Percentiles rank a stretch among this genome's conserved stretches.
Conservation (phyloP, 2,797 vertebrate species). For the Helicolenus hilgendorfi region DNA sequence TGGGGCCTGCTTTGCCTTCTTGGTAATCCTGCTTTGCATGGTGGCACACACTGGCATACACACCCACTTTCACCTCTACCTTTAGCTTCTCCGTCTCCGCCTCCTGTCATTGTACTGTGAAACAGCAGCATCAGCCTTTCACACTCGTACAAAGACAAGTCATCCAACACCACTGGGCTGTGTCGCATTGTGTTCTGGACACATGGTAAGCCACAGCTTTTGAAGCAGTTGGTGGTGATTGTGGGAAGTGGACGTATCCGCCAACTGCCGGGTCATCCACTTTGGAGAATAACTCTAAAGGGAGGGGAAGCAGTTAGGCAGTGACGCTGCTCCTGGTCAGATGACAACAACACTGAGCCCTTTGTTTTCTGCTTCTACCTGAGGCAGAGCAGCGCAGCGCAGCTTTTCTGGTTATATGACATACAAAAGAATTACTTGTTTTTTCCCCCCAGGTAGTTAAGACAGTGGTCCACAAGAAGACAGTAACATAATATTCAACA, state of each 20-base stretch:
- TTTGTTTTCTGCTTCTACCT: constrained; percentile 67
- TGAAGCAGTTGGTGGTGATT: background rate
- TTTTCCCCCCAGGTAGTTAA: constrained; percentile 1
- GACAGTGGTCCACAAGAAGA: constrained; percentile 21
- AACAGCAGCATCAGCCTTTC: constrained; percentile 81
- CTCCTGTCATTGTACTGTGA: constrained; percentile 70
- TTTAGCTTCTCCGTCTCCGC: constrained; percentile 39
- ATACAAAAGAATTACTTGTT: constrained; percentile 44
- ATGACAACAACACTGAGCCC: constrained; percentile 60
- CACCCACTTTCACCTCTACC: constrained; percentile 38
- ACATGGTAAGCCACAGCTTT: constrained; percentile 61
- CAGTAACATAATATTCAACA: constrained; percentile 23
- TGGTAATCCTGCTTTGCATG: background rate
- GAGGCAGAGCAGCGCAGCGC: background rate
- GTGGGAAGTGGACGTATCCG: constrained; percentile 40
- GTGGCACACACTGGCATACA: background rate
- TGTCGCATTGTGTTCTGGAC: constrained; percentile 73
- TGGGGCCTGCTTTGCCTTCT: background rate
- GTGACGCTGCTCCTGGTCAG: constrained; percentile 28
- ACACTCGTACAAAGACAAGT: constrained; percentile 77
- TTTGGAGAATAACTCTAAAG: constrained; percentile 25
- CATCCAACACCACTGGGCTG: constrained; percentile 78
- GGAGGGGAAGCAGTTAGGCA: constrained; percentile 23
- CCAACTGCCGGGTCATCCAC: constrained; percentile 59
- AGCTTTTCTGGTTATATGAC: background rate